Evolutionary conservation across 2,113 vertebrate species (phyloP), one percentile per base, ranked within the genome.

Genomic region (Callopanchax toddi): DNA sequence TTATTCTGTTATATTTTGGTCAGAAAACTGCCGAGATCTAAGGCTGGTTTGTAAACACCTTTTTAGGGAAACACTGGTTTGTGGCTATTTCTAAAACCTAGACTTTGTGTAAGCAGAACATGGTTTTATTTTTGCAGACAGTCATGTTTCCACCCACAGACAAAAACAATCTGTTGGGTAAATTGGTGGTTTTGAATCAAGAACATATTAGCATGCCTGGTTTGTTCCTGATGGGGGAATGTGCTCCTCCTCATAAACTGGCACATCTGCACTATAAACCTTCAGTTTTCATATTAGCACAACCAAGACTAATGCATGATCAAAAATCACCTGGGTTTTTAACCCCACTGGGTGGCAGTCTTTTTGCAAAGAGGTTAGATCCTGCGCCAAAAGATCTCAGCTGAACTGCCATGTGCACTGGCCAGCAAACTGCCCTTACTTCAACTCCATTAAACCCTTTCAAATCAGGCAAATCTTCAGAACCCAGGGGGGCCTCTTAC

Each of bases 401-500:
- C 44, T 62, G 55, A 18, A 64, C 43, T 44, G 39, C 60, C 67
- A 49, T 69, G 62, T 52, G 62, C 76, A 42, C 46, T 12, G 50
- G 54, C 29, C 25, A n/a, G 53, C 64, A 79, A 60, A 79, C 48
- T 68, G 73, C 68, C 76, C 78, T 79, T 57, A 80, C 54, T 86
- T 83, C 73, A 83, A 86, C 75, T 83, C 74, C 76, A 85, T 85
- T 89, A 87, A 82, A 74, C 53, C 61, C 40, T 81, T 84, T 78
- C 64, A 83, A 78, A 79, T 46, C 52, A 59, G 54, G n/a, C 46
- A 25, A 53, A 45, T 59, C 49, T 45, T 65, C 23, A 37, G 46
- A 83, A 70, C 76, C 58, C 73, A 37, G 40, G 72, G 77, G 77
- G 64, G 63, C 52, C 52, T 72, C 57, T 76, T 50, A 70, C 25